A percentile compares a stretch with the other conserved stretches of the same genome.
Evolutionary conservation across 2,113 vertebrate species (phyloP).

Genomic region (Corythornis cristatus): DNA sequence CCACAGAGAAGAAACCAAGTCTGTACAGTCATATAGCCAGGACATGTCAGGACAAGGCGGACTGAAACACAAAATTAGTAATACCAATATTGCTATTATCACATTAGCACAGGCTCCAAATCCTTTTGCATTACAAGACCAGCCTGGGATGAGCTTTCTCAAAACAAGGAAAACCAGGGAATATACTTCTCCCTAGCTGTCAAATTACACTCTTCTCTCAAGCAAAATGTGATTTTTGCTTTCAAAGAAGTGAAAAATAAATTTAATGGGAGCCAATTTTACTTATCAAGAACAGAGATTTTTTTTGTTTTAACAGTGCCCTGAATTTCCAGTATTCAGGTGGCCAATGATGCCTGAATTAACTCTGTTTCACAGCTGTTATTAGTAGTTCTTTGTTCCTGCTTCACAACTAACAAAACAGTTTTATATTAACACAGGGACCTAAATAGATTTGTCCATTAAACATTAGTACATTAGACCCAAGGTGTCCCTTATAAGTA

Average conservation of each 20-base stretch:
- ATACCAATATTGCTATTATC: neutral
- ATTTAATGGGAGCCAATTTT: neutral
- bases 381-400: conserved; percentile 62
- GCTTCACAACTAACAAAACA: conserved; percentile 67
- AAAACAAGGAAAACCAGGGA: neutral
- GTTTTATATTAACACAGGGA: conserved; percentile 67
- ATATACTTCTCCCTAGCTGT: neutral
- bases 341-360: conserved; percentile 39
- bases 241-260: conserved; percentile 1
- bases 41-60: neutral
- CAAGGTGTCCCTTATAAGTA: conserved; percentile 65
- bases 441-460: conserved; percentile 72
- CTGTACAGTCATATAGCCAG: neutral
- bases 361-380: conserved; percentile 58
- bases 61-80: neutral
- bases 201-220: neutral
- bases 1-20: neutral
- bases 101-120: neutral
- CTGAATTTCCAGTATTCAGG: conserved; percentile 42
- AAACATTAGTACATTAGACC: conserved; percentile 67
- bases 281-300: neutral
- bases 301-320: neutral
- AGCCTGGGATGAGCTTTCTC: neutral
- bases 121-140: neutral
- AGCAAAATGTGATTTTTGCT: neutral